Base-by-base conservation (phyloP, 1,140 invertebrate species). In the Diabrotica undecimpunctata region DNA sequence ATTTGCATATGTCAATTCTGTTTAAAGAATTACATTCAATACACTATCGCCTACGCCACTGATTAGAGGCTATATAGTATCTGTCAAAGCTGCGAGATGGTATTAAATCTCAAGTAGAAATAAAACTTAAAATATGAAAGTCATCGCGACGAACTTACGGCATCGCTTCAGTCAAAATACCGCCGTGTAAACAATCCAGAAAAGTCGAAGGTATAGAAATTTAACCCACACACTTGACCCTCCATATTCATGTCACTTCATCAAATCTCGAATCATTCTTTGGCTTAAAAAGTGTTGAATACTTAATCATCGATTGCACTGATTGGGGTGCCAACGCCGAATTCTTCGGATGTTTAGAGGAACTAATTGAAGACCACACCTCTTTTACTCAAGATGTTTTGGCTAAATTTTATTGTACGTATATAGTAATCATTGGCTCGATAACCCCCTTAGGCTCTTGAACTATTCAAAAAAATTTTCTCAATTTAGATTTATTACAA, bases 121-220 rank as follows among this genome's bases (percentile, higher is more conserved):
- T 46, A 46, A 46, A 52, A 63, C 14, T 14, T 35, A 36, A 68
- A 65, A 56, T 60, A 11, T 62, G 67, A 68, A 68, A 68, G 67
- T 68, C 67, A 68, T 62, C 54, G 11, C 57, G 58, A 25, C 59
- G 61, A 57, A 46, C 63, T 51, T 41, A 41, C 35, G 57, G 54
- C 66, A 58, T 66, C 55, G 67, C 63, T 65, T 66, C 63, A 62
- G 52, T 66, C 67, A 66, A 69, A 66, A 69, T 59, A 64, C 66
- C 69, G 66, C 66, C 66, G 61, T 54, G 69, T 70, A 70, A 70
- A 70, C 69, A 70, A 70, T 70, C 62, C 69, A 61, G 65, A 62
- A 69, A 70, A 64, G 58, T 69, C 46, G 60, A 59, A 58, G 53
- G 67, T 59, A 60, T 68, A 61, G 57, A 64, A 70, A 50, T 66